phyloP scores from a whole-genome alignment of 2,888 invertebrate genomes.

The Antheraea assamensis region DNA sequence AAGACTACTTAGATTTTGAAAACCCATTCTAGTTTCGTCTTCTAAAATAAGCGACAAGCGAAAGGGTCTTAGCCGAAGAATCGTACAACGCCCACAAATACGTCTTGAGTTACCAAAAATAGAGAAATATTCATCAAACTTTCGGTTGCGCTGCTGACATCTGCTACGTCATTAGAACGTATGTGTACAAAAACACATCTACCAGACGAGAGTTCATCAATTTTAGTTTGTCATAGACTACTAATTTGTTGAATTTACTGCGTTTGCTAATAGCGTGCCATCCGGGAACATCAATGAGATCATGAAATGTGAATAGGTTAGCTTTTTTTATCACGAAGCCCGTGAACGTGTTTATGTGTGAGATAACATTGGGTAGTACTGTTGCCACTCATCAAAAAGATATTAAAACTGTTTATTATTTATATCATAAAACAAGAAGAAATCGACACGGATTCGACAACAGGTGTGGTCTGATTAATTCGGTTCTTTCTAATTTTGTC shows the following conservation, averaged over 20 bases:
- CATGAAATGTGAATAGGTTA: conserved; percentile 51
- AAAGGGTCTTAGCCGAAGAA: not conserved
- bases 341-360: conserved; percentile 73
- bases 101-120: conserved; percentile 37
- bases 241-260: conserved; percentile 79
- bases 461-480: conserved; percentile 58
- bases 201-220: conserved; percentile 67
- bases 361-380: conserved; percentile 67
- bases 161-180: conserved; percentile 69
- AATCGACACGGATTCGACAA: conserved; percentile 25
- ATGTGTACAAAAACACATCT: conserved; percentile 59
- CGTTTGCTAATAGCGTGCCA: conserved; percentile 67
- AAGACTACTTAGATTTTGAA: not conserved
- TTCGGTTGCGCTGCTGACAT: conserved; percentile 65
- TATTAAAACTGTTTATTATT: conserved; percentile 64
- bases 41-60: not conserved
- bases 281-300: conserved; percentile 72
- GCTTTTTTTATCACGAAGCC: conserved; percentile 41
- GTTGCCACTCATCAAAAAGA: conserved; percentile 59
- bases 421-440: conserved; percentile 35
- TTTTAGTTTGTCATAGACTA: conserved; percentile 77
- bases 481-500: conserved; percentile 21
- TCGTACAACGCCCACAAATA: not conserved
- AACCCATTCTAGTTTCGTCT: not conserved
- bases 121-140: conserved; percentile 48